Evolutionary conservation across 92 coral and sea anemone species (phyloP).

Genomic region (Phenganax marumi): DNA sequence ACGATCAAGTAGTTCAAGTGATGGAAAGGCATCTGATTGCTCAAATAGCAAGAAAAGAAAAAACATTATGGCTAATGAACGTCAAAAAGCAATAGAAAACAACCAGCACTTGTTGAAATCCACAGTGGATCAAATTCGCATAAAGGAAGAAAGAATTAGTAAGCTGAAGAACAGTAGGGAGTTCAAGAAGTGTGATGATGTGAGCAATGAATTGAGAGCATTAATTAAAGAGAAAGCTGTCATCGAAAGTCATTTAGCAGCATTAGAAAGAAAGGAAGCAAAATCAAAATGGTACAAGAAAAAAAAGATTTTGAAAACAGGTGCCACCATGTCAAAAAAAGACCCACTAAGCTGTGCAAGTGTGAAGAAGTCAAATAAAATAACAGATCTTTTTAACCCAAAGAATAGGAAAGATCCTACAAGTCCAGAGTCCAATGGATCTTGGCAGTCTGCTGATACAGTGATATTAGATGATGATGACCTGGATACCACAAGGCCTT

Average conservation of each 20-base stretch:
- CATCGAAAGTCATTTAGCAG: conserved; percentile 34
- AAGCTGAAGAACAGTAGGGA: conserved; percentile 2
- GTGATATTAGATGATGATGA: conserved; percentile 10
- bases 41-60: background rate
- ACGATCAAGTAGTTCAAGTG: conserved; percentile 28
- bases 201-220: conserved; percentile 38
- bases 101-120: conserved; percentile 8
- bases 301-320: background rate
- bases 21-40: conserved; percentile 6
- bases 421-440: background rate
- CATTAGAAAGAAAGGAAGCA: conserved; percentile 38
- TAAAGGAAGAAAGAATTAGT: conserved; percentile 27
- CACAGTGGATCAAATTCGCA: conserved; percentile 29
- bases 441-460: background rate
- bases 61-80: conserved; percentile 28
- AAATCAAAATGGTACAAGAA: conserved; percentile 49
- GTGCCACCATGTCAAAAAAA: conserved; percentile 11
- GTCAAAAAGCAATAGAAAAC: conserved; percentile 18
- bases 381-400: background rate
- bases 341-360: conserved; percentile 2
- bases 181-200: conserved; percentile 30
- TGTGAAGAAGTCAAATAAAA: background rate
- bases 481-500: background rate
- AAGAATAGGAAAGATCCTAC: background rate
- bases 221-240: conserved; percentile 37